Evolutionary conservation across 2,113 vertebrate genomes (phyloP).

Genomic region (Mormoops blainvillei): DNA sequence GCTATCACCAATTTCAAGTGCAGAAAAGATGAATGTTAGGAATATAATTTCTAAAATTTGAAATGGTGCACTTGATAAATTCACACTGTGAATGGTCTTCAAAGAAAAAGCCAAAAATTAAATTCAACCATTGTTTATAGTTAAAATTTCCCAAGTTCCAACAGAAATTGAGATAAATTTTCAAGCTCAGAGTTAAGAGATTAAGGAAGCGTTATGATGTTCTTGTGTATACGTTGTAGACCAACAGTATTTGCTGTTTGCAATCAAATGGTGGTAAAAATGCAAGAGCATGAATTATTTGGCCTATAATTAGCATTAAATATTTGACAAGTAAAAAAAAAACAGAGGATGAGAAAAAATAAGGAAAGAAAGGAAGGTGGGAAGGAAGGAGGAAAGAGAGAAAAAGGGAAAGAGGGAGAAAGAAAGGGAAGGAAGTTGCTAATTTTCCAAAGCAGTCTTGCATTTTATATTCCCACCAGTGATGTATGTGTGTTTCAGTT

Average conservation of each 20-base stretch:
- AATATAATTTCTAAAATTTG: neutral
- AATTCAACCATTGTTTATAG: neutral
- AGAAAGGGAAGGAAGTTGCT: neutral
- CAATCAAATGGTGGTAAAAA: neutral
- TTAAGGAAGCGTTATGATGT: neutral
- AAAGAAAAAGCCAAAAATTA: neutral
- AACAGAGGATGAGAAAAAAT: no score
- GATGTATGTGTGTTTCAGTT: fast-evolving
- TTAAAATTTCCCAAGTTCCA: neutral
- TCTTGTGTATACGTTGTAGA: neutral
- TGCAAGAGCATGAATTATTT: neutral
- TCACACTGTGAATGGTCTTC: neutral
- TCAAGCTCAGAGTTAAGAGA: neutral
- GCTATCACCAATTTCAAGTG: neutral
- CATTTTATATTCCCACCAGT: neutral
- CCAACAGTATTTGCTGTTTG: neutral
- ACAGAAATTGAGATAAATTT: neutral
- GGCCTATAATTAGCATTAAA: neutral
- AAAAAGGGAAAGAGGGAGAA: neutral
- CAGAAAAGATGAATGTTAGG: neutral
- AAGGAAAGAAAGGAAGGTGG: neutral
- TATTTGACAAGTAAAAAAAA: no score
- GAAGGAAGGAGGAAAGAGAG: no score
- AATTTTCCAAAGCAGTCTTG: neutral
- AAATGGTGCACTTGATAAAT: neutral